These are phyloP conservation scores for Rhopilema esculentum DNA, from an alignment of 30 jellyfish, hydroid and myxozoan species.

Conservation along the genomic window DNA sequence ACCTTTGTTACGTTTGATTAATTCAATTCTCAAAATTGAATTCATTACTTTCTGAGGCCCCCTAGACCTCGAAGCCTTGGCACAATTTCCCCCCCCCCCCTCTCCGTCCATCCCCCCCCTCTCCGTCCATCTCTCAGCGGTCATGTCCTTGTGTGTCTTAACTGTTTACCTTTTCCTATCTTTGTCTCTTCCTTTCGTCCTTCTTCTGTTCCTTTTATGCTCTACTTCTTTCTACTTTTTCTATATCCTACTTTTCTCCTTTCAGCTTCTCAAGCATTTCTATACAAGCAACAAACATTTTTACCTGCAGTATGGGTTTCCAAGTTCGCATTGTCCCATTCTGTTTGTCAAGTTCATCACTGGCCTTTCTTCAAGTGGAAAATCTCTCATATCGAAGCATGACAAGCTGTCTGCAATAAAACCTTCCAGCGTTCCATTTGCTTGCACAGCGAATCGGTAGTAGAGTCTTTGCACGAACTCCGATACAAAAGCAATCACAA, in stretches of 20 bases:
- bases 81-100: no score
- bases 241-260: neutral
- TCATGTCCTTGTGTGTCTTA: no score
- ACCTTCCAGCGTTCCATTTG: slow-evolving; percentile 47
- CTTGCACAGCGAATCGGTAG: slow-evolving; percentile 35
- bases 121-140: no score
- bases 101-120: no score
- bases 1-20: no score
- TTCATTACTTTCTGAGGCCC: no score
- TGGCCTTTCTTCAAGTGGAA: slow-evolving; percentile 16
- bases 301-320: slow-evolving; percentile 78
- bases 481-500: slow-evolving; percentile 77
- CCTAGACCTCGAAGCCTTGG: no score
- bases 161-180: no score
- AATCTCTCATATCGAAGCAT: slow-evolving; percentile 71
- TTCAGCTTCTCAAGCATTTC: neutral
- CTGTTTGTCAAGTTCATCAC: neutral
- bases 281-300: neutral
- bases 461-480: slow-evolving; percentile 82
- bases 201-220: neutral
- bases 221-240: neutral
- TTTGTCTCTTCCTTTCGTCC: neutral
- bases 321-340: slow-evolving; percentile 68
- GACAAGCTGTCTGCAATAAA: slow-evolving; percentile 65
- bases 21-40: no score